These are phyloP conservation scores for Zeuzera pyrina DNA, from an alignment of 2,888 invertebrate species.

Conservation along the genomic window DNA sequence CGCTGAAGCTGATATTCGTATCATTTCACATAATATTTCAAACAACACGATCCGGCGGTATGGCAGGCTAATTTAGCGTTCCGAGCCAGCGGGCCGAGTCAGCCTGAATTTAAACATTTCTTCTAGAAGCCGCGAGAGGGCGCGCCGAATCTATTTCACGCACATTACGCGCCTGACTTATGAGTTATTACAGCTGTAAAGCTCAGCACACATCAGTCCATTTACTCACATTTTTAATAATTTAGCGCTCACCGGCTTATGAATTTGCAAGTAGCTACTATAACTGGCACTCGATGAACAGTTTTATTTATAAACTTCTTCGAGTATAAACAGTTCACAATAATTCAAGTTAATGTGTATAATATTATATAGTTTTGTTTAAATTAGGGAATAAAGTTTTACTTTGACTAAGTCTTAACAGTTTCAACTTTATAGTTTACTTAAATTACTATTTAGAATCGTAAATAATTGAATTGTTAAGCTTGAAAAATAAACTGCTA, in stretches of 20 bases:
- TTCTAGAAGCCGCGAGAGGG: slow-evolving; percentile 44
- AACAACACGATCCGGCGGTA: slow-evolving; percentile 36
- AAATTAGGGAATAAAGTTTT: too few relatives aligned
- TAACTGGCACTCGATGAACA: slow-evolving; percentile 10
- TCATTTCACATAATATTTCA: slow-evolving; percentile 45
- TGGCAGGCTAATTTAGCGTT: slow-evolving; percentile 53
- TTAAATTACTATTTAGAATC: too few relatives aligned
- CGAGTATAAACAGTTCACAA: too few relatives aligned
- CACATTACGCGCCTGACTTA: slow-evolving; percentile 56
- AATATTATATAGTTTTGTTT: too few relatives aligned
- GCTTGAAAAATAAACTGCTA: too few relatives aligned
- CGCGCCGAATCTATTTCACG: slow-evolving; percentile 61
- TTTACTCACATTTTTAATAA: slow-evolving; percentile 46
- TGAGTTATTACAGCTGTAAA: slow-evolving; percentile 63
- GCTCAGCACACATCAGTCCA: slow-evolving; percentile 57
- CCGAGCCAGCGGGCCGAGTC: slow-evolving; percentile 36
- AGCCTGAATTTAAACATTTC: slow-evolving; percentile 45
- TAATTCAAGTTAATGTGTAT: too few relatives aligned
- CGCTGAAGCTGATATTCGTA: slow-evolving; percentile 29
- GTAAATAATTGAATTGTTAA: too few relatives aligned
- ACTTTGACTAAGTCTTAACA: too few relatives aligned
- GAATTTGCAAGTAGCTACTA: slow-evolving; percentile 8
- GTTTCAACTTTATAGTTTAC: too few relatives aligned
- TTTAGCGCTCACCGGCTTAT: slow-evolving; percentile 17
- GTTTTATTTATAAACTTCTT: slow-evolving; percentile 5